A percentile compares a stretch with the other conserved stretches of the same genome.
phyloP scores from a whole-genome alignment of 2,888 invertebrate genomes.

The Andrena hattorfiana region DNA sequence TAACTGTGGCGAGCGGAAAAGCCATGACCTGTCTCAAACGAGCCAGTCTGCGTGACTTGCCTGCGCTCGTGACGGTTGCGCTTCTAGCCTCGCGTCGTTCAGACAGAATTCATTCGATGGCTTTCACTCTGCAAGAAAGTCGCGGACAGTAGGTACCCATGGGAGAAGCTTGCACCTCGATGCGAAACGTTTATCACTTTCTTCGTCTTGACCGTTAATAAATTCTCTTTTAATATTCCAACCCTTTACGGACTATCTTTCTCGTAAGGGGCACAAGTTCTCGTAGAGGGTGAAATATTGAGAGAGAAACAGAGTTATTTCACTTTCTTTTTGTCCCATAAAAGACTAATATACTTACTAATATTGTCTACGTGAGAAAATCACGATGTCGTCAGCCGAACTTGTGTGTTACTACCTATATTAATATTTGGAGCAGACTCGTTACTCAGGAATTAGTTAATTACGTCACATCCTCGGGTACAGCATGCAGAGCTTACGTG shows the following conservation, averaged over 20 bases:
- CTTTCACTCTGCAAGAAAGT: conserved; percentile 49
- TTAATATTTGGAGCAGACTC: not conserved
- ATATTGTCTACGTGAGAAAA: too few species aligned
- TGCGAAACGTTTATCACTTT: conserved; percentile 20
- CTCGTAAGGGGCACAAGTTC: too few species aligned
- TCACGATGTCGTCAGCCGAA: too few species aligned
- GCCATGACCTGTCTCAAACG: conserved; percentile 81
- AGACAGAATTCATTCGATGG: conserved; percentile 11
- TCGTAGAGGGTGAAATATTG: too few species aligned
- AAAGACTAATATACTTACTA: too few species aligned
- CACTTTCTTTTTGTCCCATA: too few species aligned
- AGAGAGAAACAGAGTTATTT: too few species aligned
- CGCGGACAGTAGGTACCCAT: not conserved
- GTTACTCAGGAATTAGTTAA: not conserved
- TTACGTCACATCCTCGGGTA: not conserved
- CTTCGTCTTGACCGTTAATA: not conserved
- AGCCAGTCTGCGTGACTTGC: conserved; percentile 29
- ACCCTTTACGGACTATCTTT: too few species aligned
- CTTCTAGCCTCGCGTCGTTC: conserved; percentile 19
- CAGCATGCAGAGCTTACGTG: too few species aligned
- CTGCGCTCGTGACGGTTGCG: conserved; percentile 18
- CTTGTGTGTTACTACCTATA: too few species aligned
- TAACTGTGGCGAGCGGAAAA: conserved; percentile 52
- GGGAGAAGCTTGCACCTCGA: not conserved
- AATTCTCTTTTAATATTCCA: not conserved